phyloP scores from a whole-genome alignment of 2,888 invertebrate species.

The Operophtera brumata region DNA sequence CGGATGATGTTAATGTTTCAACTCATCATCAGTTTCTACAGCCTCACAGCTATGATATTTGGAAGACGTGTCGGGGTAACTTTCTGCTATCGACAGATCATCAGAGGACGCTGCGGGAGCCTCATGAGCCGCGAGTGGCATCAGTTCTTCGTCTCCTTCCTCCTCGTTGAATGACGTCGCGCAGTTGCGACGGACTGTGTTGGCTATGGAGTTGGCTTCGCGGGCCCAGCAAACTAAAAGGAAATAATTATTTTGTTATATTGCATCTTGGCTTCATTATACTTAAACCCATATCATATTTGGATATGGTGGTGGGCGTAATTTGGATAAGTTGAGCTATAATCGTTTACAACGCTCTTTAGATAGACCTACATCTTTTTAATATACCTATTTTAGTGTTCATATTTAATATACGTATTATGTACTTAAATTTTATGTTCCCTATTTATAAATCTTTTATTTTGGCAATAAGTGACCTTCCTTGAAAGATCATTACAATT shows the following conservation, averaged over 20 bases:
- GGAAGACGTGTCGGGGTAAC: conserved; percentile 87
- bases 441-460: too few species aligned
- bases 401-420: too few species aligned
- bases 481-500: too few species aligned
- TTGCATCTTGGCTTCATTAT: too few species aligned
- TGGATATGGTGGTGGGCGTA: too few species aligned
- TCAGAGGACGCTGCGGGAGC: conserved; percentile 81
- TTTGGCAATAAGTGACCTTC: too few species aligned
- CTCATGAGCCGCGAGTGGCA: conserved; percentile 83
- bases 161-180: conserved; percentile 46
- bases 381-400: too few species aligned
- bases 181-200: conserved; percentile 52
- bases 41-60: conserved; percentile 89
- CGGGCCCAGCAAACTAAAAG: conserved; percentile 66
- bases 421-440: too few species aligned
- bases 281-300: too few species aligned
- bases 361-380: too few species aligned
- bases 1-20: conserved; percentile 52
- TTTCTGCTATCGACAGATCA: conserved; percentile 84
- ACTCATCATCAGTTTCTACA: conserved; percentile 82
- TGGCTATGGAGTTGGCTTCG: conserved; percentile 44
- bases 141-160: conserved; percentile 80
- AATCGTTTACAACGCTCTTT: too few species aligned
- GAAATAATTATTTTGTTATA: conserved; percentile 1
- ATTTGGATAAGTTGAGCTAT: too few species aligned